These are phyloP conservation scores for Procambarus clarkii DNA, from an alignment of 1,140 invertebrate genomes.

Conservation along the genomic window DNA sequence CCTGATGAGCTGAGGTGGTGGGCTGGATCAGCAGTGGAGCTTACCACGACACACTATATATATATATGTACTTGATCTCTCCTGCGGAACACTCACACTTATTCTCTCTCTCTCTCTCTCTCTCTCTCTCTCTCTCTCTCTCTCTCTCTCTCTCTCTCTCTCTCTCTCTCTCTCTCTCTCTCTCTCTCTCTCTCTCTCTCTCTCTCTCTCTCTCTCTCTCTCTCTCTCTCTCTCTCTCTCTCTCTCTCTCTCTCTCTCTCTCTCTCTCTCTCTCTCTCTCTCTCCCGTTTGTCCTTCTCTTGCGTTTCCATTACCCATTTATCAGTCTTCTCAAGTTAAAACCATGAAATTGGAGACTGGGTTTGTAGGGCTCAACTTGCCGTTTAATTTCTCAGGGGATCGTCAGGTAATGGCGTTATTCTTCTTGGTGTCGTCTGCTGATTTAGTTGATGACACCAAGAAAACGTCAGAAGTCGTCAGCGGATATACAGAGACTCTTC, in stretches of 20 bases:
- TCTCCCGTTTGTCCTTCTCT: constrained; percentile 2
- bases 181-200: neutral
- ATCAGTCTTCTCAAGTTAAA: neutral
- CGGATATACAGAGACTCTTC: no score
- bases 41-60: no score
- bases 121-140: constrained; percentile 24
- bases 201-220: no score
- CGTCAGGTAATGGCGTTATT: neutral
- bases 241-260: neutral
- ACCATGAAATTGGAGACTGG: neutral
- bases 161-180: neutral
- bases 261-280: neutral
- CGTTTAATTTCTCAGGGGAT: neutral
- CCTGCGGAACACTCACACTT: neutral
- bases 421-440: neutral
- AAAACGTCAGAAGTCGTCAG: no score
- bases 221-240: no score
- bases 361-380: neutral
- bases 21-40: no score
- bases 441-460: neutral
- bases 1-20: no score
- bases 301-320: neutral
- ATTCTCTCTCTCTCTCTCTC: neutral
- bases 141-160: constrained; percentile 16
- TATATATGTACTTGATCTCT: no score